Evolutionary conservation across 2,113 vertebrate species (phyloP), one percentile per base, ranked within the genome.

Genomic region (Dendrocopos noguchii): DNA sequence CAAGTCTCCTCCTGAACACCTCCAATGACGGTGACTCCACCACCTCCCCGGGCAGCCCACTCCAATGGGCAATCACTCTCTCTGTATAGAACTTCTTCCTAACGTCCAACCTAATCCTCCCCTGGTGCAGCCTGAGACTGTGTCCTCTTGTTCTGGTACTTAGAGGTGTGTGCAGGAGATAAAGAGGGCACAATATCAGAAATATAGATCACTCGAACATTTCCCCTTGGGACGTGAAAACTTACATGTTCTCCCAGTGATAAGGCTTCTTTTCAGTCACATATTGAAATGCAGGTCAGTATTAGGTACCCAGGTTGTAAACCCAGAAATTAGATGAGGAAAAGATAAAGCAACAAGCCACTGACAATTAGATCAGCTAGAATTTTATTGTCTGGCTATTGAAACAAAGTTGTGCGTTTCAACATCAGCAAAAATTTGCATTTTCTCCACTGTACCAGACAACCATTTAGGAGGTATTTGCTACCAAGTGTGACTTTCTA

Each of bases 401-500:
- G 68, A 90, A 76, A 89, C 47, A 87, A 93, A 94, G 50, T 31
- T 46, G 1, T 28, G 18, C 60, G 89, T 94, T 97, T 92, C 86
- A 94, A 79, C 90, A 83, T 68, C 33, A 83, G 82, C 84, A 89
- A 95, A 29, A 55, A 96, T 94, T 92, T 96, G 74, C 90, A 95
- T 97, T 97, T 97, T 91, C 86, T 90, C 68, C 66, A 36, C 27
- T 82, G 50, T 65, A 78, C 31, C 87, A 96, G 91, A 86, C 76
- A 97, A 59, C 56, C 53, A 91, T 91, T 97, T 95, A 97, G 94
- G 13, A 95, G 84, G 31, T 78, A 94, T 91, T 86, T 97, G 87
- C 88, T 95, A 88, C 91, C 59, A 90, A 88, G 53, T 83, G 59
- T 96, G 93, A 95, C 95, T 96, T 90, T 36, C 81, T 91, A 95